Conservation (phyloP, 2,888 invertebrate genomes). For the Caenorhabditis zanzibari region DNA sequence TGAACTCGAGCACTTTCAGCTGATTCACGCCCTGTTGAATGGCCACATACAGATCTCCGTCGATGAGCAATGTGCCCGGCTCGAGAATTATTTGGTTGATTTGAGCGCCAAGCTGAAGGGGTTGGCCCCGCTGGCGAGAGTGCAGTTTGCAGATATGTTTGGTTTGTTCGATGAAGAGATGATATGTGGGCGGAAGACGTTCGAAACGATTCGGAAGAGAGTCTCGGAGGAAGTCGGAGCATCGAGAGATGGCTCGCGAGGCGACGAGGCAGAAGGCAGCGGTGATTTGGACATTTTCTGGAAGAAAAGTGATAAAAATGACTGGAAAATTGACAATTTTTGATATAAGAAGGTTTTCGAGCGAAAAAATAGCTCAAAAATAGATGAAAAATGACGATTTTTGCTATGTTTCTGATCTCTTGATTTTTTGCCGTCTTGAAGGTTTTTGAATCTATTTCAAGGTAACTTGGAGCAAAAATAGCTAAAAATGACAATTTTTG, state of each 20-base stretch:
- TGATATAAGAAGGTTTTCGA: too few species aligned
- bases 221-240: constrained; percentile 48
- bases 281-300: constrained; percentile 60
- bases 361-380: too few species aligned
- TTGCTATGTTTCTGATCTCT: too few species aligned
- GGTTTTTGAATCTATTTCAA: too few species aligned
- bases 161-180: constrained; percentile 56
- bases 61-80: constrained; percentile 61
- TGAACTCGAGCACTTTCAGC: constrained; percentile 56
- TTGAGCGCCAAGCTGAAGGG: constrained; percentile 35
- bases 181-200: constrained; percentile 56
- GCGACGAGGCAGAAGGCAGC: constrained; percentile 54
- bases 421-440: too few species aligned
- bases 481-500: too few species aligned
- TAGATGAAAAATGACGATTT: too few species aligned
- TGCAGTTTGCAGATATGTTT: constrained; percentile 44
- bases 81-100: constrained; percentile 43
- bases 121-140: constrained; percentile 17
- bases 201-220: constrained; percentile 53
- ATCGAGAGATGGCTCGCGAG: constrained; percentile 30
- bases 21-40: constrained; percentile 46
- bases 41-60: constrained; percentile 53
- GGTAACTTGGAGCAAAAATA: too few species aligned
- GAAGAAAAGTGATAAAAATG: constrained; percentile 12
- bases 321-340: too few species aligned